Evolutionary conservation across 2,888 invertebrate genomes (phyloP).

Genomic region (Rhorus exstirpatorius): DNA sequence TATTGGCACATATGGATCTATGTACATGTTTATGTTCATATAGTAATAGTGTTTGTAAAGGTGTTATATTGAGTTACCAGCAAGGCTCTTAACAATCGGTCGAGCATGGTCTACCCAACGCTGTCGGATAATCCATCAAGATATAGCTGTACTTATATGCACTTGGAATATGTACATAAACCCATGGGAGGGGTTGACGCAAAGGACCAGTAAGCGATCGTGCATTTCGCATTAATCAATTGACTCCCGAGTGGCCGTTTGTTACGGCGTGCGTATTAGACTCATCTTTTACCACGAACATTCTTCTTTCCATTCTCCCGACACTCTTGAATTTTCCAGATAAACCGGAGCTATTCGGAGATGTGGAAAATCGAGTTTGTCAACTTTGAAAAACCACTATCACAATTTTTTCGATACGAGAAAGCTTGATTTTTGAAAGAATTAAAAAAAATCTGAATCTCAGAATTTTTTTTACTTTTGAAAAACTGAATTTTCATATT

Average conservation of each 20-base stretch:
- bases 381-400: too few relatives aligned
- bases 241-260: slow-evolving; percentile 70
- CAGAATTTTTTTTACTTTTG: too few relatives aligned
- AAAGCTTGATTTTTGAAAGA: too few relatives aligned
- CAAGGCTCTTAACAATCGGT: slow-evolving; percentile 57
- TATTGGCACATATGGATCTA: slow-evolving; percentile 21
- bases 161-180: slow-evolving; percentile 52
- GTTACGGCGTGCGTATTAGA: slow-evolving; percentile 48
- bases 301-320: slow-evolving; percentile 21
- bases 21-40: neutral
- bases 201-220: slow-evolving; percentile 61
- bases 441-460: too few relatives aligned
- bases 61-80: slow-evolving; percentile 6
- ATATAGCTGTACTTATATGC: slow-evolving; percentile 21
- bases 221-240: slow-evolving; percentile 75
- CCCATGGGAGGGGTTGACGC: slow-evolving; percentile 65
- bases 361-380: too few relatives aligned
- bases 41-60: slow-evolving; percentile 3
- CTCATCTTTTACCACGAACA: slow-evolving; percentile 22
- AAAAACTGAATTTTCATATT: too few relatives aligned
- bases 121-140: slow-evolving; percentile 41
- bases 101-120: slow-evolving; percentile 15
- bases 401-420: too few relatives aligned
- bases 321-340: slow-evolving; percentile 8
- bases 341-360: too few relatives aligned